Base-by-base conservation (phyloP, 2,797 vertebrate species). In the Adrianichthys oophorus region DNA sequence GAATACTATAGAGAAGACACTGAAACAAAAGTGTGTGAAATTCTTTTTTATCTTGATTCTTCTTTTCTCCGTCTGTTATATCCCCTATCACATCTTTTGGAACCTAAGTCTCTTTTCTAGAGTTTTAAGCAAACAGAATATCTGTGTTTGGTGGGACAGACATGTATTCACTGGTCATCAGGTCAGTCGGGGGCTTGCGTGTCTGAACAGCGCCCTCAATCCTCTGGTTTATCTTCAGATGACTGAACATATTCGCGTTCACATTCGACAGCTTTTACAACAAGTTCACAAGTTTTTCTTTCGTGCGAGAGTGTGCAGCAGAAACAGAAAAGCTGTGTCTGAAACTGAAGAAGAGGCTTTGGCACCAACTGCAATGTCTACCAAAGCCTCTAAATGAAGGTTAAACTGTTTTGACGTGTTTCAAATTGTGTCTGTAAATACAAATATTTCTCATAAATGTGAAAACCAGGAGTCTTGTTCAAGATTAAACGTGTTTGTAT, bases 171-270 rank as follows among this genome's bases (percentile, higher is more conserved):
- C 92, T 13, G 85, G 80, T 29, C 90, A 91, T 62, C 93, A 93
- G 71, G 82, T 93, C 29, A 89, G 90, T 21, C 86, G 92, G 7
- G 92, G 86, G 3, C 67, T 95, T 59, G 93, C 90, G 53, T 90
- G 92, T 79, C 79, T 94, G 62, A 94, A 94, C 81, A 92, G 92
- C 7, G 90, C 85, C 44, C 80, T 95, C 53, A 94, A 95, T 56
- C 93, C 93, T 0, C 67, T 94, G 52, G 78, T 94, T 60, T 95
- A 94, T 0, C 65, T 94, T 24, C 72, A 92, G 41, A 85, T 76
- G 32, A 84, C 66, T 1, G 80, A 91, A 19, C 55, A 89, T 42
- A 58, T 91, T 50, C 2, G 57, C 10, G 7, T 16, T 43, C 43
- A 46, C 18, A 4, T 46, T 4, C 12, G n/a, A 46, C 44, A 16